phyloP scores from a whole-genome alignment of 2,113 vertebrate genomes.

The Acanthisitta chloris region DNA sequence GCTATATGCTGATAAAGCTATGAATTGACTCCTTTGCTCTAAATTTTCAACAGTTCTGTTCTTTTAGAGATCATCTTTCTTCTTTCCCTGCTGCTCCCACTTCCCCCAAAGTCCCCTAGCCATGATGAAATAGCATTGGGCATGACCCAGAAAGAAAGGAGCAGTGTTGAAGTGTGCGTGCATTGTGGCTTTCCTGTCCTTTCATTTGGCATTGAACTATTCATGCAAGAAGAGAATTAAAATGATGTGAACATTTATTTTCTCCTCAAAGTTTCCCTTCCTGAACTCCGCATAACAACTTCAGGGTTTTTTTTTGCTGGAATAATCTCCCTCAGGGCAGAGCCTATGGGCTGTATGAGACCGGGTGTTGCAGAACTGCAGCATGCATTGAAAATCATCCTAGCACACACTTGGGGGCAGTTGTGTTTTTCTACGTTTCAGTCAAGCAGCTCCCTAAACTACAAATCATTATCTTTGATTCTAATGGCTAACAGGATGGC shows the following conservation, averaged over 20 bases:
- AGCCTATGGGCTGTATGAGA: not conserved
- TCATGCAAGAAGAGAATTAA: not conserved
- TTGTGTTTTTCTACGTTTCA: conserved; percentile 47
- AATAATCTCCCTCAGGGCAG: not conserved
- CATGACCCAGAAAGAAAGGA: not conserved
- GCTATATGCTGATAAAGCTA: conserved; percentile 43
- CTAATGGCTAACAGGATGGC: not conserved
- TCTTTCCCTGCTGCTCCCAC: not conserved
- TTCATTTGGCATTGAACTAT: not conserved
- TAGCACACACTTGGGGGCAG: conserved; percentile 62
- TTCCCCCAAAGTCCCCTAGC: not conserved
- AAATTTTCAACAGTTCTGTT: conserved; percentile 24
- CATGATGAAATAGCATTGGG: not conserved
- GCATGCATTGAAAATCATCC: conserved; percentile 29
- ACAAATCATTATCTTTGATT: conserved; percentile 11
- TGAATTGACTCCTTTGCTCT: conserved; percentile 37
- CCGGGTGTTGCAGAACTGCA: not conserved
- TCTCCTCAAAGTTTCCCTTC: not conserved
- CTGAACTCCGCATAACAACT: not conserved
- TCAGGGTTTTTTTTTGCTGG: not conserved
- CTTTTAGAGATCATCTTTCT: conserved; percentile 44
- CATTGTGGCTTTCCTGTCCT: not conserved
- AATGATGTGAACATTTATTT: not conserved
- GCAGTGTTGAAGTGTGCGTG: not conserved
- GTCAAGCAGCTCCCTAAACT: conserved; percentile 29